Evolutionary conservation across 2,888 invertebrate genomes (phyloP).

Genomic region (Siphonodentalium dalli): DNA sequence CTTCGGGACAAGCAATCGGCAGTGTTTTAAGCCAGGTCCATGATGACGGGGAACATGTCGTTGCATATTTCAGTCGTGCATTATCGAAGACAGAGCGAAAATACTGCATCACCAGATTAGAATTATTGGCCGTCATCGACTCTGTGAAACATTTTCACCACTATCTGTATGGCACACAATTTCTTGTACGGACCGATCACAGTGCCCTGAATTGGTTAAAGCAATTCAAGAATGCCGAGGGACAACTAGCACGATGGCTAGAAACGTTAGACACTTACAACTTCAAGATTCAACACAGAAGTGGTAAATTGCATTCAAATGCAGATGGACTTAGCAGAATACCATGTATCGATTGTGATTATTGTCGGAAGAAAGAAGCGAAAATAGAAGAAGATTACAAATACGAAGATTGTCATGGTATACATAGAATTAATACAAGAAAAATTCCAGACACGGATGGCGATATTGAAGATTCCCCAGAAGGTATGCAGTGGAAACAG

Average conservation of each 20-base stretch:
- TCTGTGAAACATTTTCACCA: conserved; percentile 2
- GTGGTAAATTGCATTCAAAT: conserved; percentile 1
- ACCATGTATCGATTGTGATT: too few relatives aligned
- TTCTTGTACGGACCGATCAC: conserved; percentile 4
- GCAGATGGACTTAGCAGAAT: conserved; percentile 3
- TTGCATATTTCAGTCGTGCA: neutral
- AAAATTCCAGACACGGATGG: too few relatives aligned
- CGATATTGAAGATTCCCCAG: too few relatives aligned
- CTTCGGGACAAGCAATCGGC: neutral
- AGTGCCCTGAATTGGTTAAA: conserved; percentile 1
- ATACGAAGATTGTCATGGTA: too few relatives aligned
- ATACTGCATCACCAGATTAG: conserved; percentile 11
- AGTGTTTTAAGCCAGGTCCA: neutral
- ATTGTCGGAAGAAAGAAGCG: too few relatives aligned
- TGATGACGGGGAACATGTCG: neutral
- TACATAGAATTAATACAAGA: too few relatives aligned
- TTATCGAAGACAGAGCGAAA: neutral
- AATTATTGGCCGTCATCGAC: conserved; percentile 11
- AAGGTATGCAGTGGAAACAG: too few relatives aligned
- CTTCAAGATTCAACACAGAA: conserved; percentile 3
- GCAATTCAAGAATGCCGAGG: conserved; percentile 3
- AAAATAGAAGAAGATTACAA: too few relatives aligned
- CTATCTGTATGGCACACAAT: neutral
- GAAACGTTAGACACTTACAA: neutral
- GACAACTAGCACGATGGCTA: conserved; percentile 5